Evolutionary conservation across 2,113 vertebrate species (phyloP), one percentile per base, ranked within the genome.

Genomic region (Tor tambroides): DNA sequence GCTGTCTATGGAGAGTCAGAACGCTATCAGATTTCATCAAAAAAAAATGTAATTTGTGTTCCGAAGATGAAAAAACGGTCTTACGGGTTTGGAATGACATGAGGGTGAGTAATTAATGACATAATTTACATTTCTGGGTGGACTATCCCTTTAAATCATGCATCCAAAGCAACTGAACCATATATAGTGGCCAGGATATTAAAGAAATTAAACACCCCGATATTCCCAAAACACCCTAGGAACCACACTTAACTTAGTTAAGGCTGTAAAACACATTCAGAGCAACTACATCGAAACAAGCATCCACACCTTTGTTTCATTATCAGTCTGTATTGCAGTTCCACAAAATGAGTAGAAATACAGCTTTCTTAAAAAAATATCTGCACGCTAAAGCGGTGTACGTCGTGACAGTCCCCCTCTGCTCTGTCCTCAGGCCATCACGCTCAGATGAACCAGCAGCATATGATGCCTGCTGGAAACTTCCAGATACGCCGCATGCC

Each of bases 401-500:
- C n/a, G n/a, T 49, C 5, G n/a, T 80, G 56, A 75, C 85, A 7
- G 49, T n/a, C 41, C 38, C 5, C 21, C 30, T 59, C 10, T 41
- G 65, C 4, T 80, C 88, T 88, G 49, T 51, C 88, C 49, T 4
- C 87, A 97, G 97, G 96, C 90, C 97, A 97, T 91, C 97, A 97
- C 84, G 92, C 96, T 91, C 96, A 95, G 92, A 95, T 97, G 96
- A 97, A 94, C 95, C 96, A 96, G 94, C 96, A 96, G 94, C 97
- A 97, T 94, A 96, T 97, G 96, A 96, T 97, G 93, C 94, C 96
- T 87, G 93, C 95, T 89, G 95, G 94, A 92, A 97, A 95, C 94
- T 97, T 97, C 95, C 96, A 95, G 93, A 97, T 97, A 95, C 95
- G 96, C 84, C 96, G 96, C 92, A 95, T 98, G 95, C 96, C 94